These are phyloP conservation scores for Carabus problematicus DNA, from an alignment of 2,888 invertebrate species.

Conservation along the genomic window DNA sequence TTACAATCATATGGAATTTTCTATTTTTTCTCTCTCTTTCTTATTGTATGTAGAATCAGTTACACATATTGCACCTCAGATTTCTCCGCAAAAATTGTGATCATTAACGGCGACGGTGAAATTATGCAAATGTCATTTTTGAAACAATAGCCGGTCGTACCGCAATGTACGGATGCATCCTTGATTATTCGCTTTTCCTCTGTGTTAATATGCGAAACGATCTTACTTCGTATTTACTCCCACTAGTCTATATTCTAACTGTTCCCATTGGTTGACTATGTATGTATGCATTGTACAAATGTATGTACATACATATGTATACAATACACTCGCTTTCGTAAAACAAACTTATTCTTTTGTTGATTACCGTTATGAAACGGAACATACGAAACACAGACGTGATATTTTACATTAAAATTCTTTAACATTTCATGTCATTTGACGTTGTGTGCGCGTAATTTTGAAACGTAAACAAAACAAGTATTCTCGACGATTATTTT, in stretches of 20 bases:
- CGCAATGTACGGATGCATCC: constrained; percentile 34
- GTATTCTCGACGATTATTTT: no score
- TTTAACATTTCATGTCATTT: no score
- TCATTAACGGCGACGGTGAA: constrained; percentile 39
- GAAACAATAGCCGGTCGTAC: constrained; percentile 34
- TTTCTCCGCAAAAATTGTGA: constrained; percentile 36
- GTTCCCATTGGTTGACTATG: no score
- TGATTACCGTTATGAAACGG: constrained; percentile 16
- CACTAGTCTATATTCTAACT: no score
- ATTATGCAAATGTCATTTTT: constrained; percentile 40
- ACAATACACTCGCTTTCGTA: constrained; percentile 7
- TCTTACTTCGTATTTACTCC: no score
- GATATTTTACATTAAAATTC: no score
- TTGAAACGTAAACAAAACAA: no score
- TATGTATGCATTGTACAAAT: no score
- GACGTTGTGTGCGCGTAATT: no score
- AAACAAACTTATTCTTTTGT: constrained; percentile 5
- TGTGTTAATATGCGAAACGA: constrained; percentile 14
- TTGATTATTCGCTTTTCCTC: constrained; percentile 37
- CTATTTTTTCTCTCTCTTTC: not conserved
- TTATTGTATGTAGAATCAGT: not conserved
- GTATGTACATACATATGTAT: no score
- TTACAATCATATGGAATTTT: not conserved
- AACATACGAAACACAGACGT: constrained; percentile 3
- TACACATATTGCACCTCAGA: constrained; percentile 27